Conservation (phyloP, 2,888 invertebrate genomes). For the Terebella lapidaria region DNA sequence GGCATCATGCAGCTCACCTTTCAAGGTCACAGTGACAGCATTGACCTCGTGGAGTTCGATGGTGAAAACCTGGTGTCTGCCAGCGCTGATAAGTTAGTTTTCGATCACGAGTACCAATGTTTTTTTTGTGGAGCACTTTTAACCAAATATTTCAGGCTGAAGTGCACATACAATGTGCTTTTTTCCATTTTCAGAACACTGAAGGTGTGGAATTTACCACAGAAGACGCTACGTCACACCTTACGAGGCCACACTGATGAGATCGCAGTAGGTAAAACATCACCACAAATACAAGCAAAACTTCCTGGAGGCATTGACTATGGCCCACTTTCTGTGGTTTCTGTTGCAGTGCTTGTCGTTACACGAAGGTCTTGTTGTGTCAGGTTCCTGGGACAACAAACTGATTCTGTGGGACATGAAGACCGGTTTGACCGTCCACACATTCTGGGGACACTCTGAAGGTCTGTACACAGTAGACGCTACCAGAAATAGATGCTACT, state of each 20-base stretch:
- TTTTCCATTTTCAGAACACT: conserved; percentile 30
- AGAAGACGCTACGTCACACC: conserved; percentile 30
- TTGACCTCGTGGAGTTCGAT: conserved; percentile 34
- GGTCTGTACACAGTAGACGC: conserved; percentile 30
- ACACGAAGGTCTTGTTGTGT: conserved; percentile 31
- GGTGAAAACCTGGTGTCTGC: conserved; percentile 35
- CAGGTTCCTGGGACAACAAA: conserved; percentile 43
- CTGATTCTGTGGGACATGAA: conserved; percentile 40
- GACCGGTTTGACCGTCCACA: conserved; percentile 27
- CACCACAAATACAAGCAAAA: not conserved
- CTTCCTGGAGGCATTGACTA: too few species aligned
- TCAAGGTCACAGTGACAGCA: conserved; percentile 36
- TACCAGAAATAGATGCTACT: too few species aligned
- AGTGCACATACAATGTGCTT: too few species aligned
- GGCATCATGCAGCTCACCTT: conserved; percentile 5
- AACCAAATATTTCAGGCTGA: not conserved
- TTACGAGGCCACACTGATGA: conserved; percentile 42
- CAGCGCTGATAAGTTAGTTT: conserved; percentile 36
- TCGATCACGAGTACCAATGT: not conserved
- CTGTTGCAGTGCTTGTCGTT: conserved; percentile 35
- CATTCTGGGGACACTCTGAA: conserved; percentile 40
- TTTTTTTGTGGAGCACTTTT: not conserved
- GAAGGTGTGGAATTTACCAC: conserved; percentile 36
- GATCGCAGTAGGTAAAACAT: conserved; percentile 33
- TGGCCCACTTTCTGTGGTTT: too few species aligned